Evolutionary conservation across 2,113 vertebrate species (phyloP).

Genomic region (Ptyas mucosa): DNA sequence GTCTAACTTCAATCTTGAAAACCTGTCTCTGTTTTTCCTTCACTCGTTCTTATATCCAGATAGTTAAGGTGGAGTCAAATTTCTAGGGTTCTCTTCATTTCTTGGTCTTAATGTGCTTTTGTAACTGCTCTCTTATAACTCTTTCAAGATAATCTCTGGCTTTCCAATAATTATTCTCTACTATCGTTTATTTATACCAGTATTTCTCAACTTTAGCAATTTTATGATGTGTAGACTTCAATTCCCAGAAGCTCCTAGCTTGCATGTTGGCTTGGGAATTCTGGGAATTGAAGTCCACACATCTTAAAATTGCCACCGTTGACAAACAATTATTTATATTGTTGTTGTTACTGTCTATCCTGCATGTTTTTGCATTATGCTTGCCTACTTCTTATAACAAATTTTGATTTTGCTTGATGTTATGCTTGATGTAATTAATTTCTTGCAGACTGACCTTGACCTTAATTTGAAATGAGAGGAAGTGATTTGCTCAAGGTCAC

Average conservation of each 20-base stretch:
- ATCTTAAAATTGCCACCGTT: background rate
- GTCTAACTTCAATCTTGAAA: background rate
- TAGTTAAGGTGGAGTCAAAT: background rate
- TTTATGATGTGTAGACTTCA: background rate
- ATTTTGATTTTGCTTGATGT: background rate
- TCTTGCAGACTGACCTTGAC: background rate
- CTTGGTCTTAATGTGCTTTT: background rate
- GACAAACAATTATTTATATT: background rate
- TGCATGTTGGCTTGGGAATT: background rate
- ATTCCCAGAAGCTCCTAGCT: background rate
- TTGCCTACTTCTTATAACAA: background rate
- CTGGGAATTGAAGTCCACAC: background rate
- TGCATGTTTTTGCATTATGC: background rate
- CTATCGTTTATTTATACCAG: background rate
- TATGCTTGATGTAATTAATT: background rate
- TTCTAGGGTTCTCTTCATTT: background rate
- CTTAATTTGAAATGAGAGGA: background rate
- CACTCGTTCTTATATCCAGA: background rate
- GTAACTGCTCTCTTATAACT: background rate
- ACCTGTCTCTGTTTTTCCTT: background rate
- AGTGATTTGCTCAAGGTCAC: background rate
- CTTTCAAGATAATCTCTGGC: background rate
- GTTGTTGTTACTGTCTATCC: background rate
- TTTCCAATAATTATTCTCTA: background rate
- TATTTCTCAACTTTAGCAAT: background rate